Evolutionary conservation across 2,888 invertebrate genomes (phyloP).

Genomic region (Drosophila barbarae): DNA sequence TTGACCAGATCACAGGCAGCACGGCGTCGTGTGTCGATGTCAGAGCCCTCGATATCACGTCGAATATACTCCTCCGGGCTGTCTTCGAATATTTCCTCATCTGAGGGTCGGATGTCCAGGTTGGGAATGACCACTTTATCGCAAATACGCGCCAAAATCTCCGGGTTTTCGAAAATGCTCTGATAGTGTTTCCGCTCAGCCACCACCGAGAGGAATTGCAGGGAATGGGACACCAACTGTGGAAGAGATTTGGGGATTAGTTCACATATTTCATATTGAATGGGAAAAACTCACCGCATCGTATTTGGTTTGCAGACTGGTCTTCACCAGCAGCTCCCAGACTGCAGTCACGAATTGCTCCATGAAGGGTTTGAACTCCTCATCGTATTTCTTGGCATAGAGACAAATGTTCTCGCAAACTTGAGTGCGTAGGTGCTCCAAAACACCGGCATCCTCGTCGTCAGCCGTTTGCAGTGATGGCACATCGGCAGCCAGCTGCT

Average conservation of each 20-base stretch:
- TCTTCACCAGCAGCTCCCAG: conserved; percentile 93
- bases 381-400: conserved; percentile 98
- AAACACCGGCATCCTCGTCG: conserved; percentile 91
- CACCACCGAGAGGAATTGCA: conserved; percentile 96
- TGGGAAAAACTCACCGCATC: conserved; percentile 85
- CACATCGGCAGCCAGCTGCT: conserved; percentile 89
- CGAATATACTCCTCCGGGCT: conserved; percentile 98
- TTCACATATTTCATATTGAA: not conserved
- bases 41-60: conserved; percentile 98
- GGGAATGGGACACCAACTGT: conserved; percentile 96
- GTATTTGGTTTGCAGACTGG: conserved; percentile 92
- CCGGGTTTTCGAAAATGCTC: conserved; percentile 92
- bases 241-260: conserved; percentile 1
- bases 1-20: conserved; percentile 98
- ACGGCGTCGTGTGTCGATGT: conserved; percentile 96
- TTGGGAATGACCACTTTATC: conserved; percentile 99
- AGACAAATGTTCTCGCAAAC: conserved; percentile 97
- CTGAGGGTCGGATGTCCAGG: conserved; percentile 96
- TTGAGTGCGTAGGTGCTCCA: conserved; percentile 95
- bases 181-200: conserved; percentile 95
- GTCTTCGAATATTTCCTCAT: conserved; percentile 98
- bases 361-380: conserved; percentile 95
- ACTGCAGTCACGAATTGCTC: conserved; percentile 95
- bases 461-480: conserved; percentile 88
- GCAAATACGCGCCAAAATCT: conserved; percentile 93